These are phyloP conservation scores for Archips crataeganus DNA, from an alignment of 2,888 invertebrate genomes.

Conservation along the genomic window DNA sequence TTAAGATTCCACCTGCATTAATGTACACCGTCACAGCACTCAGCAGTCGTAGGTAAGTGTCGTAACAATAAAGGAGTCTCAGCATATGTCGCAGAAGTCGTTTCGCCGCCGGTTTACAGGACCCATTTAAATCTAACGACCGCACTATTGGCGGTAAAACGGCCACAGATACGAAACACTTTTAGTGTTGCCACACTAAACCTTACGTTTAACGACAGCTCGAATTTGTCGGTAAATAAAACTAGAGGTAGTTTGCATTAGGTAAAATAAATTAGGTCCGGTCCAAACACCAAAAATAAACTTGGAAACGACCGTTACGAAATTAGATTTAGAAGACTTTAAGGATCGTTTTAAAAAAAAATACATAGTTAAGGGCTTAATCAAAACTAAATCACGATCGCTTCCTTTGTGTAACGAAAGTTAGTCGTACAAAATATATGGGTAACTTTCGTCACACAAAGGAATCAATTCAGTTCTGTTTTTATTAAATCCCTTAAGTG, in stretches of 20 bases:
- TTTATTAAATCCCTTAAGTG: neutral
- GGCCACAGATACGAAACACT: slow-evolving; percentile 11
- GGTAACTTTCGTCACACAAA: too few species aligned
- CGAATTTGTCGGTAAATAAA: neutral
- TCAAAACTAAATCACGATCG: too few species aligned
- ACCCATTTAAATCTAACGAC: slow-evolving; percentile 8
- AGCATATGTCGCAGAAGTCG: neutral
- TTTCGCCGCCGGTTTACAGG: neutral
- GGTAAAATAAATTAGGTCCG: too few species aligned
- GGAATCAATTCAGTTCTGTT: too few species aligned
- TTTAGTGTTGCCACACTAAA: slow-evolving; percentile 5
- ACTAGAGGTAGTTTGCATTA: neutral
- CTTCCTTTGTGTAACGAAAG: too few species aligned
- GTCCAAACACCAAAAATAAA: too few species aligned
- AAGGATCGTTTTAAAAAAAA: too few species aligned
- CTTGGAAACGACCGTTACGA: too few species aligned
- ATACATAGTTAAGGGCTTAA: too few species aligned
- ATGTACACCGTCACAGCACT: neutral
- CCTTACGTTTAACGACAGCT: slow-evolving; percentile 1
- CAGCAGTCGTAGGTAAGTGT: neutral
- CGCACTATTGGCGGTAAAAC: slow-evolving; percentile 6
- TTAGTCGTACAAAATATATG: too few species aligned
- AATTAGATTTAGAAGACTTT: too few species aligned
- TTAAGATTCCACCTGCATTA: neutral
- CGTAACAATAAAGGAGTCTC: slow-evolving; percentile 1